Percentiles rank a stretch among this genome's conserved stretches.
phyloP scores from a whole-genome alignment of 2,113 vertebrate genomes.

The Amazona guildingii region DNA sequence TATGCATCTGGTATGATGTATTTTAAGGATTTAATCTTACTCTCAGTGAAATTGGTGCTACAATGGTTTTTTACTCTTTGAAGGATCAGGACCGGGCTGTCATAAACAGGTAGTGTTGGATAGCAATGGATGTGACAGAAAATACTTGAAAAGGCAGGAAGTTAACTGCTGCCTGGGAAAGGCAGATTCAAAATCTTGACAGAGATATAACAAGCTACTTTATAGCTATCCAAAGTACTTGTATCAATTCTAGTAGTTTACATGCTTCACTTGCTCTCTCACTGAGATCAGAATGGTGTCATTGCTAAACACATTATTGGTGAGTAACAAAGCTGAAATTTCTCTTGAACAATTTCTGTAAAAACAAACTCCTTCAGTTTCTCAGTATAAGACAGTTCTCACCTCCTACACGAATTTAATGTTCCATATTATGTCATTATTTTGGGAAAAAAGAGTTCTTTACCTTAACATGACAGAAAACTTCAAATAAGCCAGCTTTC shows the following conservation, averaged over 20 bases:
- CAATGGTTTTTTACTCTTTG: neutral
- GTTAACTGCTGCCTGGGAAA: neutral
- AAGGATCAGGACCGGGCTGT: neutral
- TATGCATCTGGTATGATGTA: neutral
- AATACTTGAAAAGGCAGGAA: neutral
- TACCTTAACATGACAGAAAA: neutral
- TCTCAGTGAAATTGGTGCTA: neutral
- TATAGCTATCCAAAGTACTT: neutral
- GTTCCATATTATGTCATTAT: neutral
- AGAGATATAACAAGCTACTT: neutral
- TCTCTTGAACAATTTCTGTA: neutral
- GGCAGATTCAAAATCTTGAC: neutral
- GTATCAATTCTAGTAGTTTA: neutral
- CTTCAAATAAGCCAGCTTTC: neutral
- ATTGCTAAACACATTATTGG: neutral
- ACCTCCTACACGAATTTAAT: neutral
- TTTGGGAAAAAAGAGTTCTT: neutral
- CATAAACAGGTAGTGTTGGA: neutral
- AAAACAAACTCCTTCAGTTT: neutral
- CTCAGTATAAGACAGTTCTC: neutral
- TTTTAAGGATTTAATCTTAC: neutral
- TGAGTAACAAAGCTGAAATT: neutral
- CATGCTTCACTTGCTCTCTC: neutral
- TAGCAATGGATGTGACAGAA: neutral
- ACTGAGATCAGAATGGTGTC: neutral